These are phyloP conservation scores for Neoascia interrupta DNA, from an alignment of 2,888 invertebrate genomes.

Conservation along the genomic window DNA sequence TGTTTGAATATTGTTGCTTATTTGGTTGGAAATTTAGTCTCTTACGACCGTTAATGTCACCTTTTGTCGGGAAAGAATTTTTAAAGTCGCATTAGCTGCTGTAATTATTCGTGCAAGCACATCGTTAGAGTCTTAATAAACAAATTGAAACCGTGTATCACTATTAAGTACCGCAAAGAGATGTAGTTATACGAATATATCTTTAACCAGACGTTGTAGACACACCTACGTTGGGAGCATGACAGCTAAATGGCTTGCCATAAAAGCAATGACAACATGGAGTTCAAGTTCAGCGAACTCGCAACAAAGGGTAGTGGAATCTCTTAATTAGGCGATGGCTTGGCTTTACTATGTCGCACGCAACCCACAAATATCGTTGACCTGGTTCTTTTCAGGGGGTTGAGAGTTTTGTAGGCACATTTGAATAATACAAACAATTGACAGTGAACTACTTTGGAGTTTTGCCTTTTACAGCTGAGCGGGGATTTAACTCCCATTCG, in stretches of 20 bases:
- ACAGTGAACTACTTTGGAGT: conserved; percentile 12
- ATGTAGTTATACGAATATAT: too few species aligned
- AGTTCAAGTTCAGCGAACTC: conserved; percentile 35
- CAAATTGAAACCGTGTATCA: not conserved
- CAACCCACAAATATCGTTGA: conserved; percentile 8
- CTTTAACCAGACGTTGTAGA: conserved; percentile 1
- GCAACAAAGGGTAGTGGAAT: not conserved
- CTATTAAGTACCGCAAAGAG: not conserved
- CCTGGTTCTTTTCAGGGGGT: not conserved
- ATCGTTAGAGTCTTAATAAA: not conserved
- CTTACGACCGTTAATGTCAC: not conserved
- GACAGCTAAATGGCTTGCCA: not conserved
- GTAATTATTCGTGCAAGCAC: conserved; percentile 7
- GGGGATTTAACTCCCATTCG: too few species aligned
- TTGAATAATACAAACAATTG: conserved; percentile 7
- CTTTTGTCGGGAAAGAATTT: not conserved
- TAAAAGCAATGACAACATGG: not conserved
- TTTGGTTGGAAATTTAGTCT: conserved; percentile 30
- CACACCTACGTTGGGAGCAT: conserved; percentile 15
- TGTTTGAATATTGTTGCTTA: not conserved
- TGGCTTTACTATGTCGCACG: conserved; percentile 6
- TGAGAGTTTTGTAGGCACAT: not conserved
- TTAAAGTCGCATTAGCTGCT: not conserved
- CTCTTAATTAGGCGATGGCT: conserved; percentile 15
- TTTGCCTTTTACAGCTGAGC: too few species aligned